Base-by-base conservation (phyloP, 1,140 invertebrate genomes). In the Drosophila sproati region DNA sequence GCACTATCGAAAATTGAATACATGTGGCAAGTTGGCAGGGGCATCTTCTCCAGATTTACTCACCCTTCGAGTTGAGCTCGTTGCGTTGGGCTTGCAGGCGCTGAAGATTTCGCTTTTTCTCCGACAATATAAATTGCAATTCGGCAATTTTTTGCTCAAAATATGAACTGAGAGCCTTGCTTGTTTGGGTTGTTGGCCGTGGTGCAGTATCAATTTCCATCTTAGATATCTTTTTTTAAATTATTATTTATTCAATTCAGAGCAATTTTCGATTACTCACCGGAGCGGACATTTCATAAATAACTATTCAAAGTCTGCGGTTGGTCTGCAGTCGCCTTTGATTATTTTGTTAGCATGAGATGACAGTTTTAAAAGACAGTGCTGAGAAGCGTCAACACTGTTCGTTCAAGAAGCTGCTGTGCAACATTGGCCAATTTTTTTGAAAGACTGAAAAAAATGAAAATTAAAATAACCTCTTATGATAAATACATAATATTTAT, bases 21-120 rank as follows among this genome's bases (percentile, higher is more conserved):
- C 4, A 12, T 2, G 2, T 3, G 8, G 39, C 39, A 41, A 34
- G 1, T 34, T 52, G 29, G 29, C 3, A 34, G 0, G 5, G 20
- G 2, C 5, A 28, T 3, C 4, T 7, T 20, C 6, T 47, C 45
- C 34, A 41, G 3, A 32, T 12, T 4, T 29, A 28, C 37, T 54
- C n/a, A 97, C 97, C 98, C 96, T 99, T 99, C 3, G 98, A 98
- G 94, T 99, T 99, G 0, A 99, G 95, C 93, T 99, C 98, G 95
- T 99, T 99, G 86, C 99, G 94, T 91, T 99, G 98, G 10, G 99
- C 99, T 94, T 99, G 98, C 43, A 99, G 94, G 93, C 99, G 96
- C 78, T 98, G 94, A 20, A 99, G 94, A 94, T 99, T 99, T 93
- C 99, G 98, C 85, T 97, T 97, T 92, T 99, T 99, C 81, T 99